Base-by-base conservation (phyloP, 2,113 vertebrate species). In the Rhegmatorhina hoffmannsi region DNA sequence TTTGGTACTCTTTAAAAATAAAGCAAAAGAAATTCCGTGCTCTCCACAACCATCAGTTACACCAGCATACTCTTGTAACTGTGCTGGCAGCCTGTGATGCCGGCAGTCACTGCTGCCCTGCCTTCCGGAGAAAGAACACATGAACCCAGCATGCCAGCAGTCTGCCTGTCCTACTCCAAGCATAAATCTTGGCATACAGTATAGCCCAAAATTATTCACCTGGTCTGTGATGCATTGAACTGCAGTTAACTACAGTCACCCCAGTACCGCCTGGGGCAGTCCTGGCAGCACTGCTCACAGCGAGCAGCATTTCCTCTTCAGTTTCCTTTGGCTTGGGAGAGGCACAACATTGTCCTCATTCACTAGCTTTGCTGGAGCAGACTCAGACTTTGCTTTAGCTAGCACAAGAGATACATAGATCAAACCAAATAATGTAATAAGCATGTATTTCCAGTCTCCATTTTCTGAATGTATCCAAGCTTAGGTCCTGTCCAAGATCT, bases 61-160 rank as follows among this genome's bases (percentile, higher is more conserved):
- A 31, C 25, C 7, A 18, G 13, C 1, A 1, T 29, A 77, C 40
- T 38, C 28, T 28, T 68, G 25, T 0, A 68, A 25, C 21, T 1
- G 1, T 8, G 13, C 26, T 90, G 43, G 31, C 43, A 28, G 84
- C n/a, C 60, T 70, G 52, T 53, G 28, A 17, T n/a, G 47, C 38
- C 0, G 0, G n/a, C 60, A 74, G 17, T 28, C 69, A 2, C 8
- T 76, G 38, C n/a, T 46, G 36, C 13, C 66, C 36, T 79, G 38
- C 67, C 77, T 62, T 72, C 67, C 52, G 63, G 46, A 53, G 31
- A 63, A 72, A n/a, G 43, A 59, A 5, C 62, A 26, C 5, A 36
- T 33, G 43, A 59, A 6, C 62, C 23, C 5, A 40, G 47, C 20
- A 33, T 21, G 10, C 38, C 43, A 74, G 50, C 34, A 62, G 53